These are phyloP conservation scores for Itoplectis maculator DNA, from an alignment of 2,888 invertebrate genomes.

Conservation along the genomic window DNA sequence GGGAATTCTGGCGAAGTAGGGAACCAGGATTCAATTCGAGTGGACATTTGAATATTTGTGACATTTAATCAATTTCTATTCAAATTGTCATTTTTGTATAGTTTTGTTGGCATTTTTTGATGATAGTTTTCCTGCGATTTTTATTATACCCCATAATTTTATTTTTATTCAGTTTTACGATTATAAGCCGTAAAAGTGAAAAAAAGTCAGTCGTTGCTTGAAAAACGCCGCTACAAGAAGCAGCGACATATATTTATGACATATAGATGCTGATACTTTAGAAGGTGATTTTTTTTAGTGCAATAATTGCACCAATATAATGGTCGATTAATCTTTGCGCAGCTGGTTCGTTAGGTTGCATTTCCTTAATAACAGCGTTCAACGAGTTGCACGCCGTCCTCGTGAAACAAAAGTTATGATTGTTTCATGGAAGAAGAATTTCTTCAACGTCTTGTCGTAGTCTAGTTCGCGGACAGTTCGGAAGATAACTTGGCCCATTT, in stretches of 20 bases:
- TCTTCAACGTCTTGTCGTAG: neutral
- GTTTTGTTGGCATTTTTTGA: neutral
- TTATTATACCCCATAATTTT: no score
- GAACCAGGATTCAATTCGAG: neutral
- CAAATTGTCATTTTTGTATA: neutral
- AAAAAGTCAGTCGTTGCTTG: no score
- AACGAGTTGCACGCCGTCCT: no score
- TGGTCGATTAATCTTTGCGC: neutral
- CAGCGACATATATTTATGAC: no score
- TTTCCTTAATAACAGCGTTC: neutral
- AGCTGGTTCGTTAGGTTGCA: neutral
- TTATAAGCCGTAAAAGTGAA: no score
- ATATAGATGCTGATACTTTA: no score
- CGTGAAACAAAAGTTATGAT: neutral
- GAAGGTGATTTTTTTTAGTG: no score
- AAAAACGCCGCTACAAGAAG: no score
- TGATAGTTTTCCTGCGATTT: neutral
- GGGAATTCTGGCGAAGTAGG: neutral
- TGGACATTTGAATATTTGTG: neutral
- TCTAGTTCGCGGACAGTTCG: neutral
- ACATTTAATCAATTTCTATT: neutral
- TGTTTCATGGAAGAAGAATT: neutral
- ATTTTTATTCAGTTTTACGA: no score
- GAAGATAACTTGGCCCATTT: conserved; percentile 7
- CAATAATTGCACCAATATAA: neutral